Evolutionary conservation across 2,113 vertebrate genomes (phyloP), one percentile per base, ranked within the genome.

Genomic region (Microtus montanus): DNA sequence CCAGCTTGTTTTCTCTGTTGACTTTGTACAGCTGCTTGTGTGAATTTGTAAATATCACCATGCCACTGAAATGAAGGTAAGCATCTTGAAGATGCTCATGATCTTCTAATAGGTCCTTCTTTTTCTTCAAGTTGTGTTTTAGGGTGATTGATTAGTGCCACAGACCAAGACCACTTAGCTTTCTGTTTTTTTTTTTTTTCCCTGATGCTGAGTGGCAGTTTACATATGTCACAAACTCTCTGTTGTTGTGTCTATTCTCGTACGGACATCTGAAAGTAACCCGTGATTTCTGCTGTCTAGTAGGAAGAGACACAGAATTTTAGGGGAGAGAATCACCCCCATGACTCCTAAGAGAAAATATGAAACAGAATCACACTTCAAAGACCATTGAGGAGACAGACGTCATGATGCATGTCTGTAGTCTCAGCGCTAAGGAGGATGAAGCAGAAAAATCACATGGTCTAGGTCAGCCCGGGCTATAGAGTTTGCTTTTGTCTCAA

Each of bases 91-190:
- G 95, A 92, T 87, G 63, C 41, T 78, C 17, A 54, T 20, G 22
- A 22, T 91, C 12, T 93, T 97, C 93, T 58, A 90, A 79, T 35
- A 96, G 78, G 80, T 26, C 38, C 92, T 85, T 22, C n/a, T 94
- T 64, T 63, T 83, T 92, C n/a, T 78, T 93, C 71, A 77, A 26
- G 77, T 91, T 88, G 38, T 64, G 64, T 90, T 89, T 91, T 74
- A 64, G 38, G 49, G 44, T 75, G 78, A 85, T 63, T 89, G 78
- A 85, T 73, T 89, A 87, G n/a, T 88, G n/a, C 78, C 20, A 12
- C 79, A 54, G 38, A 86, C 71, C 70, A 75, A 64, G 86, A 47
- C 38, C 80, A 85, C 47, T 95, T 90, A 85, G 73, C 64, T 93
- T 79, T 95, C 82, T 89, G n/a, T 88, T 88, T 95, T 38, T 38